Conservation (phyloP, 2,888 invertebrate genomes). For the Mantis religiosa region DNA sequence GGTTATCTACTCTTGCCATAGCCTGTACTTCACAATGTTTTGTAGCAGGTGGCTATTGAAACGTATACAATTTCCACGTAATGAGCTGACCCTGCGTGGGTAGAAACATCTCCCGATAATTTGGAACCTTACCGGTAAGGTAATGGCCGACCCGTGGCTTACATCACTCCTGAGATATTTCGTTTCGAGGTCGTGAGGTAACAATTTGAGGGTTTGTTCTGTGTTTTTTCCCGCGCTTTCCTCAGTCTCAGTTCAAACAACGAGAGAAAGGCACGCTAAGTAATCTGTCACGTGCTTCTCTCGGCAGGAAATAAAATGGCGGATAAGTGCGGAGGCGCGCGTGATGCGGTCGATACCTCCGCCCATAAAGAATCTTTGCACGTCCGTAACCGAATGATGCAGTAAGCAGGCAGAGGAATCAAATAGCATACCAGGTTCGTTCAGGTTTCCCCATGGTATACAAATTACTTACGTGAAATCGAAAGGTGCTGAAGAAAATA, state of each 20-base stretch:
- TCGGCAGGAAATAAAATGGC: slow-evolving; percentile 20
- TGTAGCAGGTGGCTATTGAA: not conserved
- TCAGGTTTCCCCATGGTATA: no score
- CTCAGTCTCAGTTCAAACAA: slow-evolving; percentile 11
- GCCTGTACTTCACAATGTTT: not conserved
- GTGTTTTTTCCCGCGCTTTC: not conserved
- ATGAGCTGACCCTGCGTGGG: not conserved
- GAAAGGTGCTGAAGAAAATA: no score
- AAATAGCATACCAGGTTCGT: not conserved
- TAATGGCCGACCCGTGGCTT: not conserved
- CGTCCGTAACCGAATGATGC: not conserved
- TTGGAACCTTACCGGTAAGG: not conserved
- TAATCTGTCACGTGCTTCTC: slow-evolving; percentile 21
- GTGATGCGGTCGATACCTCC: not conserved
- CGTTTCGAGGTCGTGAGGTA: slow-evolving; percentile 14
- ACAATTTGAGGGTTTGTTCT: slow-evolving; percentile 5
- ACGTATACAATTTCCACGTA: slow-evolving; percentile 1
- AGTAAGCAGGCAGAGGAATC: not conserved
- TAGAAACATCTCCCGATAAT: not conserved
- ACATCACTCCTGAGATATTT: slow-evolving; percentile 10
- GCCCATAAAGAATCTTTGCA: not conserved
- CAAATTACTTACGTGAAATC: no score
- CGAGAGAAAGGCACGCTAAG: slow-evolving; percentile 7
- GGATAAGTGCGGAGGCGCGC: not conserved
- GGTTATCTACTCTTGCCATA: no score